Percentiles rank a stretch among this genome's conserved stretches.
phyloP scores from a whole-genome alignment of 2,888 invertebrate species.

The Nyleta sp. region DNA sequence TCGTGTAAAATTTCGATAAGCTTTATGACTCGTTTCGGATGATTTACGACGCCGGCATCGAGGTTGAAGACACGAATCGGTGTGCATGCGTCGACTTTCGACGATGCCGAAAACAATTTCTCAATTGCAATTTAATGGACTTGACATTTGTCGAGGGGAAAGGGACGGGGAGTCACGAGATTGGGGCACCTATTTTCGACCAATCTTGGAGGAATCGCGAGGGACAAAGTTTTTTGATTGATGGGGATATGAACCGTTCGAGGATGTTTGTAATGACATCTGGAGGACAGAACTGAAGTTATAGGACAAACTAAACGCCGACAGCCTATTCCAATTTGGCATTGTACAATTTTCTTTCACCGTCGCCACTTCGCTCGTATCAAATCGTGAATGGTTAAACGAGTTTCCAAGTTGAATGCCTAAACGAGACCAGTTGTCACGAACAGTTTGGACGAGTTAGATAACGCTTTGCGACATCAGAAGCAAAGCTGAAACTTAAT shows the following conservation, averaged over 20 bases:
- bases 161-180: too few relatives aligned
- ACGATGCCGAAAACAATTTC: conserved; percentile 18
- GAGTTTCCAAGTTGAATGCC: background rate
- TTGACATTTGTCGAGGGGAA: too few relatives aligned
- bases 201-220: too few relatives aligned
- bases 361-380: background rate
- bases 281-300: too few relatives aligned
- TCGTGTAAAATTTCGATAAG: conserved; percentile 58
- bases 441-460: background rate
- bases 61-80: conserved; percentile 38
- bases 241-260: too few relatives aligned
- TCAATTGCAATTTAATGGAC: conserved; percentile 21
- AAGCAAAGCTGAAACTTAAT: too few relatives aligned
- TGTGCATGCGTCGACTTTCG: conserved; percentile 2
- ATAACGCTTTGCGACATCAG: too few relatives aligned
- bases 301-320: too few relatives aligned
- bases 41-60: conserved; percentile 34
- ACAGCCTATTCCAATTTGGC: background rate
- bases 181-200: too few relatives aligned
- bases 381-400: background rate
- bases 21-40: conserved; percentile 46
- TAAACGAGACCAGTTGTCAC: background rate
- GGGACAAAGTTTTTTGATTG: too few relatives aligned
- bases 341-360: background rate
- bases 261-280: too few relatives aligned